These are phyloP conservation scores for Phragmatobia fuliginosa DNA, from an alignment of 2,888 invertebrate species.

Conservation along the genomic window DNA sequence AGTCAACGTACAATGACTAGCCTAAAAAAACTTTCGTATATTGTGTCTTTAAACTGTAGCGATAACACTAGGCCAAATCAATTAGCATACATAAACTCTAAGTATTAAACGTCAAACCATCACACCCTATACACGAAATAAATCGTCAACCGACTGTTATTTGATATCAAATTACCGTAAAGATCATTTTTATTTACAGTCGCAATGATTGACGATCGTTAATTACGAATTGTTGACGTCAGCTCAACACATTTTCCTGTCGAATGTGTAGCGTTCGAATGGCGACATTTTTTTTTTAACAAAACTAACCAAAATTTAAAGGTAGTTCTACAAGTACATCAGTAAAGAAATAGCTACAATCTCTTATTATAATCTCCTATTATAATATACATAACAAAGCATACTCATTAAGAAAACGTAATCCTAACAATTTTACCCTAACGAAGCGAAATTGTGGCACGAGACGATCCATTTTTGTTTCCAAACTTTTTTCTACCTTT, in stretches of 20 bases:
- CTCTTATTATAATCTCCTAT: background rate
- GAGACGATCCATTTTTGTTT: slow-evolving; percentile 24
- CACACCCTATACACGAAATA: slow-evolving; percentile 3
- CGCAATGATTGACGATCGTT: slow-evolving; percentile 50
- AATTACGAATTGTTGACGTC: slow-evolving; percentile 50
- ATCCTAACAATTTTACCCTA: slow-evolving; percentile 6
- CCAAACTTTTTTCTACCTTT: slow-evolving; percentile 24
- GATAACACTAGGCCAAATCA: background rate
- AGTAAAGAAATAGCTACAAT: background rate
- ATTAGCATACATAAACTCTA: slow-evolving; percentile 1
- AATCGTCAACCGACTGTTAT: slow-evolving; percentile 18
- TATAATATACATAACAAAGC: background rate
- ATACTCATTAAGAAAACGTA: slow-evolving; percentile 2
- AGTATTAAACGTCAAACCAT: background rate
- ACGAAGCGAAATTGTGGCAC: slow-evolving; percentile 14
- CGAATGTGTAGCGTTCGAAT: slow-evolving; percentile 38
- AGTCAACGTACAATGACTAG: too few species aligned
- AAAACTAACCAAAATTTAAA: too few species aligned
- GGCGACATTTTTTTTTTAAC: too few species aligned
- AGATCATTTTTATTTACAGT: slow-evolving; percentile 41
- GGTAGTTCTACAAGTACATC: too few species aligned
- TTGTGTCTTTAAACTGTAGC: background rate
- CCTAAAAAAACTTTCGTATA: too few species aligned
- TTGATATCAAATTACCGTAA: slow-evolving; percentile 32
- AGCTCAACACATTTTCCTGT: slow-evolving; percentile 22